Conservation (phyloP, 2,797 vertebrate species). For the Arctocebus calabarensis region DNA sequence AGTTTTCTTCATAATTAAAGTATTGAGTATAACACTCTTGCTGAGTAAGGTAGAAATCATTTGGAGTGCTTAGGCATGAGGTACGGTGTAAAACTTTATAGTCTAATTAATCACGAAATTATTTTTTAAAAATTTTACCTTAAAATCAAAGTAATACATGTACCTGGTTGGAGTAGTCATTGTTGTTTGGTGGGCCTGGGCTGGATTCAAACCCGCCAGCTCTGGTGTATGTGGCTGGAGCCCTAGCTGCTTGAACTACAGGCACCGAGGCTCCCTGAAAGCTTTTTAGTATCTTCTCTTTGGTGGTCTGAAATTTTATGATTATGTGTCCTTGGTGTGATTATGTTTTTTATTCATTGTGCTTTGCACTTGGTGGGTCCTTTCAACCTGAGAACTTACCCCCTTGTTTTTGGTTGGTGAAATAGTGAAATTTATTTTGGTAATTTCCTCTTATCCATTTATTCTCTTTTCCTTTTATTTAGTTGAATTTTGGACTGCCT, state of each 20-base stretch:
- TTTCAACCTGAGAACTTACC: neutral
- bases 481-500: neutral
- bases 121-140: neutral
- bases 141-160: neutral
- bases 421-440: conserved; percentile 12
- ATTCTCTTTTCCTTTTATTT: neutral
- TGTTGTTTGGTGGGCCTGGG: too few relatives aligned
- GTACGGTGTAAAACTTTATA: neutral
- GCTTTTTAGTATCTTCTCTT: neutral
- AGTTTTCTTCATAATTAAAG: neutral
- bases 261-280: neutral
- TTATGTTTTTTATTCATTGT: neutral
- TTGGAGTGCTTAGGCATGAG: neutral
- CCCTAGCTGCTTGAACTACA: too few relatives aligned
- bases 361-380: neutral
- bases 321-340: neutral
- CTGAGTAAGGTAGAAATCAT: neutral
- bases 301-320: conserved; percentile 19
- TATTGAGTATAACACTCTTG: neutral
- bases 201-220: too few relatives aligned
- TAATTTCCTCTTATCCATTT: conserved; percentile 21
- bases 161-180: neutral
- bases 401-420: neutral
- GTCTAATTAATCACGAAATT: neutral
- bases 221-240: too few relatives aligned